A percentile compares a stretch with the other conserved stretches of the same genome.
Conservation (phyloP, 2,888 invertebrate genomes). For the Monopis laevigella region DNA sequence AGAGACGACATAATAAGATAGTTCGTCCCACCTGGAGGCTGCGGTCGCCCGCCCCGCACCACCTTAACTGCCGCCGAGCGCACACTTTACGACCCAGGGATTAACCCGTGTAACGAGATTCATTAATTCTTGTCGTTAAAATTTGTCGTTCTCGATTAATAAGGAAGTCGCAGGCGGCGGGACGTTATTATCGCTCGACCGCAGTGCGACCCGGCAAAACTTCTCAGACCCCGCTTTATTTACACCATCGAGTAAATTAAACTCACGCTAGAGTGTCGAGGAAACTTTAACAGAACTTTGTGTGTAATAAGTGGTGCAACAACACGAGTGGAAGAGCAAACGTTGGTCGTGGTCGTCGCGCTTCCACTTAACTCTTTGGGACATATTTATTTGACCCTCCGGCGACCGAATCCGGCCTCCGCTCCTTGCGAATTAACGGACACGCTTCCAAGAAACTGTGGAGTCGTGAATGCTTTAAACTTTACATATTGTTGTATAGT, state of each 20-base stretch:
- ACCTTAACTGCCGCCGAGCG: slow-evolving; percentile 57
- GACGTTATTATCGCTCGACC: slow-evolving; percentile 64
- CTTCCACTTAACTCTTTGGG: slow-evolving; percentile 67
- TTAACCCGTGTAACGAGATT: slow-evolving; percentile 70
- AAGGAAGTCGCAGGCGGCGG: slow-evolving; percentile 58
- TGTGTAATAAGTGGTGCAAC: slow-evolving; percentile 70
- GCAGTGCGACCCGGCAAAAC: slow-evolving; percentile 42
- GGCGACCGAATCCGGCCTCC: slow-evolving; percentile 50
- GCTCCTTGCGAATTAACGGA: slow-evolving; percentile 57
- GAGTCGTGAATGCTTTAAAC: no score
- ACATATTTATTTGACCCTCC: slow-evolving; percentile 68
- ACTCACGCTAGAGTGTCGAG: slow-evolving; percentile 63
- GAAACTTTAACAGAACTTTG: slow-evolving; percentile 67
- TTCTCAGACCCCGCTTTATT: slow-evolving; percentile 64
- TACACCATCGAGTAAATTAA: slow-evolving; percentile 70
- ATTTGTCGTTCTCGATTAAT: slow-evolving; percentile 70
- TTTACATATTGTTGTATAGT: no score
- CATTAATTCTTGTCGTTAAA: slow-evolving; percentile 71
- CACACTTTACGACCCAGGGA: slow-evolving; percentile 65
- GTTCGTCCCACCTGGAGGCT: slow-evolving; percentile 16
- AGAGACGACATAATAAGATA: slow-evolving; percentile 4
- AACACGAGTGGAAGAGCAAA: slow-evolving; percentile 68
- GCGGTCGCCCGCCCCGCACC: slow-evolving; percentile 33
- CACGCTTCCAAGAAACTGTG: slow-evolving; percentile 33
- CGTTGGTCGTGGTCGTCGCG: slow-evolving; percentile 62